Evolutionary conservation across 2,113 vertebrate species (phyloP).

Genomic region (Prolemur simus): DNA sequence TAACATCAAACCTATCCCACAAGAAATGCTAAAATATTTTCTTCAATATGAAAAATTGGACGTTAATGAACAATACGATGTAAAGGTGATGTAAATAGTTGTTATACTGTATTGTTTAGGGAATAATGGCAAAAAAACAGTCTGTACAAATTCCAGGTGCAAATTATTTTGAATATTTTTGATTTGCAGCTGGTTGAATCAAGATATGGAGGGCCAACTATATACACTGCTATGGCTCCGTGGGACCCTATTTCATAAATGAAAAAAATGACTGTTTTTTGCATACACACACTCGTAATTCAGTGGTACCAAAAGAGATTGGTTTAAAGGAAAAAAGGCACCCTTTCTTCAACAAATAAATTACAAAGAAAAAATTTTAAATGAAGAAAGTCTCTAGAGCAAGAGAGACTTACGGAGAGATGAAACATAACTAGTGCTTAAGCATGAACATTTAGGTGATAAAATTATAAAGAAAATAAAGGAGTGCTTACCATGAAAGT

Average conservation of each 20-base stretch:
- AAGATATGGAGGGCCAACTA: background rate
- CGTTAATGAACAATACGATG: background rate
- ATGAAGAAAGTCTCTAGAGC: background rate
- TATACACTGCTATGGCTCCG: background rate
- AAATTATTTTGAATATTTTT: background rate
- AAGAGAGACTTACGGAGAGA: background rate
- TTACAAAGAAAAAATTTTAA: background rate
- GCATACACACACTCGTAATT: background rate
- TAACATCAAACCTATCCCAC: no score
- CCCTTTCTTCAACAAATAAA: background rate
- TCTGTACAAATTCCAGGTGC: background rate
- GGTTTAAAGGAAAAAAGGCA: background rate
- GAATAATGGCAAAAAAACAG: background rate
- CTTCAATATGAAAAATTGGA: no score
- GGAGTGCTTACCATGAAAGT: background rate
- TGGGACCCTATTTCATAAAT: background rate
- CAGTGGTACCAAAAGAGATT: background rate
- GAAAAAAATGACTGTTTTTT: background rate
- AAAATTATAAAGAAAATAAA: slow-evolving; percentile 20
- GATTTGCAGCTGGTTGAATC: background rate
- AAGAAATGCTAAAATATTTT: no score
- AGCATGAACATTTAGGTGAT: background rate
- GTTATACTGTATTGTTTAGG: background rate
- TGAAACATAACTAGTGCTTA: background rate
- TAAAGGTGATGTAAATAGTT: background rate